Evolutionary conservation across 2,888 invertebrate genomes (phyloP), one percentile per base, ranked within the genome.

Genomic region (Drosophila atripex): DNA sequence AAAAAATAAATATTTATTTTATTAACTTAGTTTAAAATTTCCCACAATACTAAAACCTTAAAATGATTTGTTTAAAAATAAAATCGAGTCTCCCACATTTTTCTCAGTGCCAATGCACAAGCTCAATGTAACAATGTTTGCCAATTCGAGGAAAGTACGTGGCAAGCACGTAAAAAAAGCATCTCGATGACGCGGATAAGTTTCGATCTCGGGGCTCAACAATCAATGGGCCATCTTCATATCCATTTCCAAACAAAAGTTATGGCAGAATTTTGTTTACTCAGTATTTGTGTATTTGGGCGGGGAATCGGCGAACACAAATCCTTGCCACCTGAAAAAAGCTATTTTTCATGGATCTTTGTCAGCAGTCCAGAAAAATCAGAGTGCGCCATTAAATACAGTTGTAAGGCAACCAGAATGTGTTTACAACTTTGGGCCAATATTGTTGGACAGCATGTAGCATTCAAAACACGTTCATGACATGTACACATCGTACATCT

Each of bases 391-490:
- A 69, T 75, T 78, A 71, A 80, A 82, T 70, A 71, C 66, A 58
- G 75, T 75, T 80, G 69, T 65, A 72, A 68, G 53, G 73, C 64
- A 61, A 49, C 60, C 49, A 14, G 54, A 75, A 79, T 52, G 64
- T 75, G 61, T 59, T 66, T 53, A 71, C 69, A 54, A 71, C 66
- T 71, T 54, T 61, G 39, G 56, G 56, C 41, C 14, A 39, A 21
- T 61, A 64, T 50, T 60, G 56, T 58, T 55, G 21, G 28, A 55
- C 66, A 51, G 49, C 45, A 68, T 84, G 49, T 61, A 65, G 77
- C 30, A 59, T 80, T 80, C 85, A 45, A 58, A 52, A 73, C 80
- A 80, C 80, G 80, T 80, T 60, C 75, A 64, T 71, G 75, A 75
- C 85, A 66, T 68, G 71, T 51, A 60, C 55, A 60, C 55, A 16